Percentiles rank a stretch among this genome's conserved stretches.
phyloP scores from a whole-genome alignment of 2,888 invertebrate species.

The Volucella inanis region DNA sequence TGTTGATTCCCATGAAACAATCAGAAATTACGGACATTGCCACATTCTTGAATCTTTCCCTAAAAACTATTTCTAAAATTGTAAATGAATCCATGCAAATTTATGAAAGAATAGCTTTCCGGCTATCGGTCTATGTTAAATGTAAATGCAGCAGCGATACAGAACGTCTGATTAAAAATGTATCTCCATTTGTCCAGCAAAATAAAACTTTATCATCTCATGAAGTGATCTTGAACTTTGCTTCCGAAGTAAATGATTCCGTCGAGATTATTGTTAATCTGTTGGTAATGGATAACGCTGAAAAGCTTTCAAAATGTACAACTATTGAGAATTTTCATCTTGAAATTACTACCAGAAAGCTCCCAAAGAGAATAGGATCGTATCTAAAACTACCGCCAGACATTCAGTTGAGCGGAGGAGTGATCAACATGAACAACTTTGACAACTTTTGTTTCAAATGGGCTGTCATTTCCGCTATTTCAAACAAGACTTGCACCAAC shows the following conservation, averaged over 20 bases:
- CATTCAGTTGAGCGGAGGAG: neutral
- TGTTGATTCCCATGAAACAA: neutral
- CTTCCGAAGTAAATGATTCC: neutral
- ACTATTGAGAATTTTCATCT: neutral
- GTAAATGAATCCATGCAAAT: neutral
- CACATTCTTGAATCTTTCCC: neutral
- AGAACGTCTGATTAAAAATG: too few relatives aligned
- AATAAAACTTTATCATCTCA: neutral
- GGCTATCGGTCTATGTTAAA: neutral
- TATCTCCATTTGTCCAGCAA: too few relatives aligned
- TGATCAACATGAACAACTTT: conserved; percentile 1
- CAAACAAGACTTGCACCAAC: neutral
- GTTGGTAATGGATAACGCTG: neutral
- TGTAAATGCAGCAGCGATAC: neutral
- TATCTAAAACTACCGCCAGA: neutral
- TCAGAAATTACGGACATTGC: neutral
- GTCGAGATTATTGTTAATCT: neutral
- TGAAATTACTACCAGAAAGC: neutral
- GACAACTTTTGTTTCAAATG: conserved; percentile 24
- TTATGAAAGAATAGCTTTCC: neutral
- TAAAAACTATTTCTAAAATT: neutral
- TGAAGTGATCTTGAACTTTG: neutral
- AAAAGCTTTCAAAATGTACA: neutral
- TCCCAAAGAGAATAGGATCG: neutral
- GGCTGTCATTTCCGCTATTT: neutral